These are phyloP conservation scores for Spodoptera litura DNA, from an alignment of 1,140 invertebrate species.

Conservation along the genomic window DNA sequence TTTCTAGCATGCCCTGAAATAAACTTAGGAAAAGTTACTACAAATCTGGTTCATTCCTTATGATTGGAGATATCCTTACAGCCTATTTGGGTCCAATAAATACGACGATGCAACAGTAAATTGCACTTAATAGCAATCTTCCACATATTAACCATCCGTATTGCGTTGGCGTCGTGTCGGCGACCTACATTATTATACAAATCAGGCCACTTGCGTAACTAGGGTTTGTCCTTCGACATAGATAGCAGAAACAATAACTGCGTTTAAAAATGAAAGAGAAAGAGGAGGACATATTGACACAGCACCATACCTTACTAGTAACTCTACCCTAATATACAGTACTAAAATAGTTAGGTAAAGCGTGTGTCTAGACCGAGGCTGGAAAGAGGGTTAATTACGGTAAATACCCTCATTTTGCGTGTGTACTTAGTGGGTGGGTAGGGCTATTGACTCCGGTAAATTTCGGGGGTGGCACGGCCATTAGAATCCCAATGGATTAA, in stretches of 20 bases:
- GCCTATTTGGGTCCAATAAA: conserved; percentile 17
- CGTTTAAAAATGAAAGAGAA: conserved; percentile 30
- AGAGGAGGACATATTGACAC: conserved; percentile 22
- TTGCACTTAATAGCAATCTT: conserved; percentile 30
- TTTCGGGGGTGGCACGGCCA: conserved; percentile 13
- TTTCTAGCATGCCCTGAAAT: neutral
- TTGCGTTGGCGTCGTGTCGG: conserved; percentile 50
- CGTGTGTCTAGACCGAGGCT: conserved; percentile 3
- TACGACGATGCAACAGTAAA: conserved; percentile 17
- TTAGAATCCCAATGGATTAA: conserved; percentile 9
- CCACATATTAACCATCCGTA: conserved; percentile 22
- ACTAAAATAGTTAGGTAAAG: too few relatives aligned
- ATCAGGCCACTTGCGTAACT: conserved; percentile 63
- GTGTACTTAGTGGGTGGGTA: conserved; percentile 24
- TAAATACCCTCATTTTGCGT: conserved; percentile 34
- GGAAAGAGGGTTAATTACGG: conserved; percentile 37
- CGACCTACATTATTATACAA: conserved; percentile 56
- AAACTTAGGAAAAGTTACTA: neutral
- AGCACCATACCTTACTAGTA: neutral
- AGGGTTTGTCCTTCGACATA: conserved; percentile 58
- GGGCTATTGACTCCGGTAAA: conserved; percentile 16
- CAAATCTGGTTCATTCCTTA: neutral
- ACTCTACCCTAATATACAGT: neutral
- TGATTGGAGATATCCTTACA: conserved; percentile 6
- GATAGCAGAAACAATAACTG: conserved; percentile 46